phyloP scores from a whole-genome alignment of 92 coral and sea anemone species.

The Ricordea florida region DNA sequence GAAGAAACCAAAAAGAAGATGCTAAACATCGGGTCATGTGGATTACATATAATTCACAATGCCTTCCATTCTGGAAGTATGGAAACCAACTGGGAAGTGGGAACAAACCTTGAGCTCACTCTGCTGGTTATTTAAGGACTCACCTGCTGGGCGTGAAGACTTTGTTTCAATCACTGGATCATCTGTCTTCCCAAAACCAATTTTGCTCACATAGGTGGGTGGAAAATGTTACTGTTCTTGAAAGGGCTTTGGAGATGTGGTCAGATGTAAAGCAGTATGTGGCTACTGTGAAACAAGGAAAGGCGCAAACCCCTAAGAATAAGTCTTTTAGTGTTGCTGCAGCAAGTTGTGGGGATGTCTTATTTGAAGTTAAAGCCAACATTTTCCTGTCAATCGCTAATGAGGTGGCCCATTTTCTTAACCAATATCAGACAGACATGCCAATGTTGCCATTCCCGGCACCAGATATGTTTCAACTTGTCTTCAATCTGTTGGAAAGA shows the following conservation, averaged over 20 bases:
- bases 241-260: slow-evolving; percentile 21
- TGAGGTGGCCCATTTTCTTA: slow-evolving; percentile 6
- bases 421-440: slow-evolving; percentile 16
- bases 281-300: slow-evolving; percentile 21
- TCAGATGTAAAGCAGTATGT: slow-evolving; percentile 30
- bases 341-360: slow-evolving; percentile 2
- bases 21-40: slow-evolving; percentile 39
- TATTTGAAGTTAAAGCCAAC: slow-evolving; percentile 18
- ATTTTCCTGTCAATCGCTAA: slow-evolving; percentile 17
- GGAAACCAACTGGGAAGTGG: slow-evolving; percentile 41
- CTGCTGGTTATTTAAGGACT: slow-evolving; percentile 37
- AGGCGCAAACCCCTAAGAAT: slow-evolving; percentile 22
- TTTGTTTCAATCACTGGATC: slow-evolving; percentile 19
- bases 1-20: slow-evolving; percentile 10
- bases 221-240: slow-evolving; percentile 22
- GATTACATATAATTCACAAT: slow-evolving; percentile 38
- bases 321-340: slow-evolving; percentile 17
- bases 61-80: slow-evolving; percentile 37
- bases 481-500: too few relatives aligned
- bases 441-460: slow-evolving; percentile 25
- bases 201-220: slow-evolving; percentile 40
- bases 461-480: neutral
- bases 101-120: slow-evolving; percentile 18
- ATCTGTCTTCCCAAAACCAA: slow-evolving; percentile 19
- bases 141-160: slow-evolving; percentile 43